Conservation (phyloP, 2,888 invertebrate genomes). For the Epinotia bilunana region DNA sequence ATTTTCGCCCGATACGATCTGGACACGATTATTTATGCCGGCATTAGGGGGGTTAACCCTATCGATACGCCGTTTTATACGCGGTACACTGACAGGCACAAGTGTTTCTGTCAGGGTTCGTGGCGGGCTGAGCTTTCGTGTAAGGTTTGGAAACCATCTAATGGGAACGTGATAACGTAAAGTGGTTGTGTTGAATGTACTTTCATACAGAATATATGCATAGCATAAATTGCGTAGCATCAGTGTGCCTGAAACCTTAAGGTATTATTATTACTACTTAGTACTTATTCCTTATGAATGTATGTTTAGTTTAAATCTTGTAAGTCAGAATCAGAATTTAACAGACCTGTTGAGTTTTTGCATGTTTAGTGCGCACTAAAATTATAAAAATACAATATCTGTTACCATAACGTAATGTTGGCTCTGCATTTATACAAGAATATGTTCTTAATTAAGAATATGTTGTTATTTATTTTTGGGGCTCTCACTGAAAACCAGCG, state of each 20-base stretch:
- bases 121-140: conserved; percentile 11
- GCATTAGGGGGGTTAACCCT: conserved; percentile 79
- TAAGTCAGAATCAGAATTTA: too few species aligned
- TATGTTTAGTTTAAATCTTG: too few species aligned
- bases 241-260: neutral
- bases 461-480: too few species aligned
- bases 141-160: conserved; percentile 4
- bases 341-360: too few species aligned
- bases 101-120: conserved; percentile 48
- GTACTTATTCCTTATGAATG: neutral
- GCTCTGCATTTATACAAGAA: too few species aligned
- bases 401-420: too few species aligned
- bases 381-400: too few species aligned
- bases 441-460: too few species aligned
- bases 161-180: neutral
- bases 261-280: too few species aligned
- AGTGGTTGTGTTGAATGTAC: neutral
- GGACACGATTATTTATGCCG: conserved; percentile 82
- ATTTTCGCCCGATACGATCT: conserved; percentile 81
- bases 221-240: neutral
- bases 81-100: conserved; percentile 61
- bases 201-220: neutral
- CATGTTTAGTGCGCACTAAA: too few species aligned
- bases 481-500: too few species aligned
- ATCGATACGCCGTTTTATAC: conserved; percentile 80